Conservation (phyloP, 2,113 vertebrate genomes). For the Equus quagga region DNA sequence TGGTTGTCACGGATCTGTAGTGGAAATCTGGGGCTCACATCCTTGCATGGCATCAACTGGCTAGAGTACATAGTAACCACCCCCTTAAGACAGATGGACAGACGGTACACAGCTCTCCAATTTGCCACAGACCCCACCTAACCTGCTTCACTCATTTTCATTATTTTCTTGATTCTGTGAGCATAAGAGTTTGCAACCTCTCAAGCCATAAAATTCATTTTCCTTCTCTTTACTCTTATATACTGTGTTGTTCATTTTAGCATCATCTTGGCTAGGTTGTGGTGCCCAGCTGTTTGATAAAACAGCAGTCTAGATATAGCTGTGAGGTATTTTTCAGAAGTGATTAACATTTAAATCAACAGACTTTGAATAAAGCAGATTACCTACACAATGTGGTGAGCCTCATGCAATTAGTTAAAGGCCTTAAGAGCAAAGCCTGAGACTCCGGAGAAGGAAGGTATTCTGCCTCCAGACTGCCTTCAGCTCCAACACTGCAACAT, state of each 20-base stretch:
- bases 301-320: not conserved
- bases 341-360: not conserved
- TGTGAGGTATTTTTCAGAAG: not conserved
- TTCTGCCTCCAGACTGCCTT: not conserved
- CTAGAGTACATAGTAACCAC: not conserved
- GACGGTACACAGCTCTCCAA: not conserved
- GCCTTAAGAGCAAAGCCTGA: not conserved
- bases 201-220: not conserved
- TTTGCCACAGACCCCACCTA: not conserved
- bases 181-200: not conserved
- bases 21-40: not conserved
- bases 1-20: not conserved
- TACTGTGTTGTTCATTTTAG: not conserved
- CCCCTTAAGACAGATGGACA: not conserved
- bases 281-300: not conserved
- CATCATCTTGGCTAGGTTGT: not conserved
- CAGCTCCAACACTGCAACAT: not conserved
- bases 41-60: not conserved
- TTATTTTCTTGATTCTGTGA: not conserved
- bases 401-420: not conserved
- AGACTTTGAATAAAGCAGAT: slow-evolving; percentile 6
- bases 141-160: not conserved
- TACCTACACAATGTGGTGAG: not conserved
- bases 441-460: not conserved
- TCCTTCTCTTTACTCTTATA: not conserved